Evolutionary conservation across 2,888 invertebrate species (phyloP), one percentile per base, ranked within the genome.

Genomic region (Seira ritae): DNA sequence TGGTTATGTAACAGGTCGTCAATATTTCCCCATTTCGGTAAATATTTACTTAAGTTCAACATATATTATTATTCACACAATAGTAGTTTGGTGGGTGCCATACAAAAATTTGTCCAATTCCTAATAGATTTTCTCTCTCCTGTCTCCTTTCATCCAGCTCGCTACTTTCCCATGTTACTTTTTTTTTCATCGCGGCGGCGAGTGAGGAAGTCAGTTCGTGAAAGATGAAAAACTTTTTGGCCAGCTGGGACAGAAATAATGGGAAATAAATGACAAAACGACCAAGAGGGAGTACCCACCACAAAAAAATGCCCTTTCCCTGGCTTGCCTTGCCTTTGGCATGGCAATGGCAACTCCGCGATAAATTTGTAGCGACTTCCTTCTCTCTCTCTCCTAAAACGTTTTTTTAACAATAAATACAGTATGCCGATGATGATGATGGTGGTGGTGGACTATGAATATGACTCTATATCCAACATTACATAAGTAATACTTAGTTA

Each of bases 261-360:
- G 75, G 68, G 75, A 76, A 76, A 76, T 76, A 76, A 76, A 76
- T 76, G 75, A 68, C 75, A 76, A 67, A 46, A 50, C 50, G 50
- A 55, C 31, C 24, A 60, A 68, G 68, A 55, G 55, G 55, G 55
- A 55, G n/a, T 55, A 55, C 55, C 55, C 55, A 55, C 55, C 31
- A 31, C 31, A 31, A 31, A 31, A 55, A 55, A 55, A 55, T 17
- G 3, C 55, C 12, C 55, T 17, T 17, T 55, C 15, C 31, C 31
- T 31, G 31, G 8, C 31, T 31, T 31, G 31, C 3, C 31, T 31
- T 31, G 31, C 3, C 31, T n/a, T n/a, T n/a, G 8, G 31, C 2
- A 31, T 4, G 31, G 31, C 3, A 31, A 31, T 31, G 8, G 31
- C 31, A 31, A 31, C 31, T 31, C 31, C 31, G 31, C 31, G 2